phyloP scores from a whole-genome alignment of 1,140 invertebrate species.

The Penaeus indicus region DNA sequence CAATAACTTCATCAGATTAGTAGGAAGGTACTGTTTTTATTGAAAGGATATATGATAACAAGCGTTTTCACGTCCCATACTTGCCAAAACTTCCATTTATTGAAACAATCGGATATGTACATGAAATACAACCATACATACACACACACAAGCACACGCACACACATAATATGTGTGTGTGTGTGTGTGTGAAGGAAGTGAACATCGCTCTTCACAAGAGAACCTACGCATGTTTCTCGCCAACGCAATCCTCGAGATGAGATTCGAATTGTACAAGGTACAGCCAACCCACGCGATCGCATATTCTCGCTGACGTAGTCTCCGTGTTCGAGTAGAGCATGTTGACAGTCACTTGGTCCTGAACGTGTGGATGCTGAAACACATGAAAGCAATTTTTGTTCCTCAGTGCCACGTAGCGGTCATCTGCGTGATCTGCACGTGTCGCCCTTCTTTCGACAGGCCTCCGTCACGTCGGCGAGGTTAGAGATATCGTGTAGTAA shows the following conservation, averaged over 20 bases:
- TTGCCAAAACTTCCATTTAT: no score
- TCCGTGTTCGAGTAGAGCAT: conserved; percentile 33
- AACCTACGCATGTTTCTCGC: neutral
- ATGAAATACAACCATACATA: neutral
- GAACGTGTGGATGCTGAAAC: conserved; percentile 34
- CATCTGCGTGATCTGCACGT: conserved; percentile 9
- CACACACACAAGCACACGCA: neutral
- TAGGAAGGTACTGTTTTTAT: no score
- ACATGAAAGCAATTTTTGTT: conserved; percentile 18
- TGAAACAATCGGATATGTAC: neutral
- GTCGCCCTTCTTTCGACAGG: conserved; percentile 32
- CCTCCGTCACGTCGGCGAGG: conserved; percentile 24
- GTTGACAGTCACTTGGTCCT: conserved; percentile 21
- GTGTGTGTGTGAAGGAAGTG: neutral
- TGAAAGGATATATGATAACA: no score
- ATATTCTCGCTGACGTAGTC: neutral
- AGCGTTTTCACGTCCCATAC: no score
- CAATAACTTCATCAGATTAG: no score
- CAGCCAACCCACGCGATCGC: neutral
- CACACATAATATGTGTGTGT: conserved; percentile 9
- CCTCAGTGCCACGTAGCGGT: neutral
- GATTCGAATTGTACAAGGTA: neutral
- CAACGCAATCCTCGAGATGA: neutral
- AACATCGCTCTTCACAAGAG: neutral
- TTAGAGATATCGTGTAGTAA: conserved; percentile 41